Conservation (phyloP, 2,888 invertebrate species). For the Diadromus collaris region DNA sequence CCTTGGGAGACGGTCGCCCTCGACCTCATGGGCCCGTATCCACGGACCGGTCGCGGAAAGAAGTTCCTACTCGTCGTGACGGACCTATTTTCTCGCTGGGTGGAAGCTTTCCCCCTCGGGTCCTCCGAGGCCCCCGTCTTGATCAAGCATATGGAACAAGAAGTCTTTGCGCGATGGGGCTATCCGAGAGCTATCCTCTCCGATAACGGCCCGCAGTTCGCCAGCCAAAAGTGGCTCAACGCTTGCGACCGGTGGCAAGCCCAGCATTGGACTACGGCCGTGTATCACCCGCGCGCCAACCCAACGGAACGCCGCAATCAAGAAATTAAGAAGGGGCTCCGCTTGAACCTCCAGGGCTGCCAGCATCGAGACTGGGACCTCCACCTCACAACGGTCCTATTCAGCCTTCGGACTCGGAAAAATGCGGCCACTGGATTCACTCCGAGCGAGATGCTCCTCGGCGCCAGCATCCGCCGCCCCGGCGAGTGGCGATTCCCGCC, state of each 20-base stretch:
- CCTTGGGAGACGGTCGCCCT: too few relatives aligned
- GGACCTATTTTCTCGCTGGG: conserved; percentile 62
- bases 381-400: conserved; percentile 15
- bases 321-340: conserved; percentile 63
- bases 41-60: too few relatives aligned
- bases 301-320: conserved; percentile 47
- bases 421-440: conserved; percentile 33
- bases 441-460: conserved; percentile 29
- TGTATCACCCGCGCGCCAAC: background rate
- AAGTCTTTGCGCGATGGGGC: background rate
- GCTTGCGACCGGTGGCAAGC: background rate
- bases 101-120: conserved; percentile 53
- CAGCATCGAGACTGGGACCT: conserved; percentile 27
- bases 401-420: conserved; percentile 9
- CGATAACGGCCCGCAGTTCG: background rate
- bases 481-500: conserved; percentile 37
- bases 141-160: background rate
- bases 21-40: too few relatives aligned
- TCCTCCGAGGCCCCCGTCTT: background rate
- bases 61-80: conserved; percentile 63
- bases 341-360: conserved; percentile 54
- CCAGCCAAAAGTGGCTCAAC: background rate
- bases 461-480: conserved; percentile 2
- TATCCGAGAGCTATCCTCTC: background rate
- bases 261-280: background rate